phyloP scores from a whole-genome alignment of 1,140 invertebrate genomes.

The Drosophila tsacasi region DNA sequence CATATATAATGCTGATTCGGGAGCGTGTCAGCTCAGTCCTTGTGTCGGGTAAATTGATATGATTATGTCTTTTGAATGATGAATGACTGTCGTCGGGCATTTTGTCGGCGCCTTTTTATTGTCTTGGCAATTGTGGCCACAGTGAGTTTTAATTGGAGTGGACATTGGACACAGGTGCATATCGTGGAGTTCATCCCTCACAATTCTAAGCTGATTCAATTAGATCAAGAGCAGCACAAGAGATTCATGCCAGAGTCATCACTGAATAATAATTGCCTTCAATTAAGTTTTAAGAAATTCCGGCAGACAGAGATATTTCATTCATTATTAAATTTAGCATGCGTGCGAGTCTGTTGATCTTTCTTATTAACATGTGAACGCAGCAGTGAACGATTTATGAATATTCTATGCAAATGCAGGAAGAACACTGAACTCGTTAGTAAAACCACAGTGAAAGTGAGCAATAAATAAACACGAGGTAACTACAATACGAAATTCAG shows the following conservation, averaged over 20 bases:
- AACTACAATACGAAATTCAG: not conserved
- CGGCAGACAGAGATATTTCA: conserved; percentile 17
- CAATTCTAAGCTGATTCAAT: conserved; percentile 48
- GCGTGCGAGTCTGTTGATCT: conserved; percentile 28
- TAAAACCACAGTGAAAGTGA: conserved; percentile 10
- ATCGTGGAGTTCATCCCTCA: conserved; percentile 19
- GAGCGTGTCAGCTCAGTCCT: conserved; percentile 36
- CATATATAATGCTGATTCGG: conserved; percentile 38
- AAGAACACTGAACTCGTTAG: conserved; percentile 27
- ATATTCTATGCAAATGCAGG: conserved; percentile 35
- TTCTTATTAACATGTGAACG: conserved; percentile 28
- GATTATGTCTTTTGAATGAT: conserved; percentile 59
- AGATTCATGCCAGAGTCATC: conserved; percentile 21
- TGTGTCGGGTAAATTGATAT: conserved; percentile 56
- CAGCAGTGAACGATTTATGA: conserved; percentile 17
- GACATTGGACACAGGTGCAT: conserved; percentile 37
- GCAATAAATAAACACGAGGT: conserved; percentile 1
- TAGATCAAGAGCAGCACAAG: conserved; percentile 56
- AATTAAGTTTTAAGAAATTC: conserved; percentile 52
- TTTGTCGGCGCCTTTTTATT: conserved; percentile 59
- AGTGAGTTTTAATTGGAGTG: conserved; percentile 47
- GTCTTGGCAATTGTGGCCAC: conserved; percentile 25
- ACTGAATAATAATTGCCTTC: conserved; percentile 69
- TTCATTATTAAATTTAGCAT: conserved; percentile 64
- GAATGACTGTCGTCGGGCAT: conserved; percentile 39